Conservation (phyloP, 64 coral and sea anemone genomes). For the Montipora efflorescens region DNA sequence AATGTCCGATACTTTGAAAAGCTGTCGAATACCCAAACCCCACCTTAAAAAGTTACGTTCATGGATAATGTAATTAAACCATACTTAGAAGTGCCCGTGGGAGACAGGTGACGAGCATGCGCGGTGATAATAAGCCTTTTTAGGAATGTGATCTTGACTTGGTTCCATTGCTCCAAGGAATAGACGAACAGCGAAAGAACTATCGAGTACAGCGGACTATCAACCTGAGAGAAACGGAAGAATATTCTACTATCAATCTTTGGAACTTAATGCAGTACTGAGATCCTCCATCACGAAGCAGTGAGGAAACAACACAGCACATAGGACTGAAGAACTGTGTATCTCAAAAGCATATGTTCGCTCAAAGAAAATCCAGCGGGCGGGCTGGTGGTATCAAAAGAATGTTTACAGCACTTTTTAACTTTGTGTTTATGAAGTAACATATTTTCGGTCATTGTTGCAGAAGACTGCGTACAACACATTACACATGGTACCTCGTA, state of each 20-base stretch:
- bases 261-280: neutral
- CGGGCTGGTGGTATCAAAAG: too few relatives aligned
- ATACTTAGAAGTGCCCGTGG: constrained; percentile 68
- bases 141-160: constrained; percentile 74
- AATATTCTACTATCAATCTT: neutral
- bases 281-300: neutral
- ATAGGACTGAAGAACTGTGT: too few relatives aligned
- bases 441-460: too few relatives aligned
- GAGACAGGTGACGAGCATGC: constrained; percentile 73
- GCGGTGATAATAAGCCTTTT: constrained; percentile 83
- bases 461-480: neutral
- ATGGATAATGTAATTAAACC: neutral
- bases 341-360: too few relatives aligned
- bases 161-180: constrained; percentile 91
- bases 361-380: too few relatives aligned
- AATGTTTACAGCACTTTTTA: too few relatives aligned
- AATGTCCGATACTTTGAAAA: too few relatives aligned
- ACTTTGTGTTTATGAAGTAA: too few relatives aligned
- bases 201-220: constrained; percentile 85
- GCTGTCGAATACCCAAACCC: too few relatives aligned
- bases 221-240: constrained; percentile 65
- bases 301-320: too few relatives aligned
- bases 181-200: constrained; percentile 94
- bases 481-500: constrained; percentile 67
- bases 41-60: neutral